Percentiles rank a stretch among this genome's conserved stretches.
Evolutionary conservation across 2,888 invertebrate genomes (phyloP).

Genomic region (Chymomyza amoena): DNA sequence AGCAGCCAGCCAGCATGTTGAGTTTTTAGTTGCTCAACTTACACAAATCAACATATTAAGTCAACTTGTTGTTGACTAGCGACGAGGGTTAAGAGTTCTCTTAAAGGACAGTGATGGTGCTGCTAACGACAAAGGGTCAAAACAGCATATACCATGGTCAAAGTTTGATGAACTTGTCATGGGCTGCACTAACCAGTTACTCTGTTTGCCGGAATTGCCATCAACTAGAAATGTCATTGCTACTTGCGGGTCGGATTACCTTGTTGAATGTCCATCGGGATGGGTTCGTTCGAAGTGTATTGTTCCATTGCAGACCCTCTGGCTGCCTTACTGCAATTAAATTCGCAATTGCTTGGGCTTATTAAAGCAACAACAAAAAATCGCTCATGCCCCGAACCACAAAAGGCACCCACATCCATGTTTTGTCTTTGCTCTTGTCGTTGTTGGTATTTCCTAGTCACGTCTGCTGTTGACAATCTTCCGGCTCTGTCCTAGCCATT

Average conservation of each 20-base stretch:
- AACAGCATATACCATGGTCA: not conserved
- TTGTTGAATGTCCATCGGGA: not conserved
- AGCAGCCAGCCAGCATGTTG: slow-evolving; percentile 17
- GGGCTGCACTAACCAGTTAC: not conserved
- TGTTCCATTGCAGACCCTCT: slow-evolving; percentile 22
- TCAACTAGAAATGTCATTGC: not conserved
- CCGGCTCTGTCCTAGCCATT: slow-evolving; percentile 52
- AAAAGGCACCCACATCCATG: slow-evolving; percentile 29
- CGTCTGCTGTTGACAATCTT: slow-evolving; percentile 69
- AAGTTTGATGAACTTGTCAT: slow-evolving; percentile 6
- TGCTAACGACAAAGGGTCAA: no score
- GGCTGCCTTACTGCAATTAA: slow-evolving; percentile 59
- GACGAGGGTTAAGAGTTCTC: no score
- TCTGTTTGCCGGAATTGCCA: not conserved
- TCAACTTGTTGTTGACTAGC: not conserved
- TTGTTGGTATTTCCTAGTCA: slow-evolving; percentile 49
- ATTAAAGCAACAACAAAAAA: slow-evolving; percentile 40
- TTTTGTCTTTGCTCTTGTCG: slow-evolving; percentile 47
- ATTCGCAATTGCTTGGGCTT: slow-evolving; percentile 60
- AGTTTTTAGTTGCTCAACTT: slow-evolving; percentile 47
- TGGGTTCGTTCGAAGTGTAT: not conserved
- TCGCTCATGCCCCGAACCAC: slow-evolving; percentile 7
- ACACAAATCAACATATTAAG: slow-evolving; percentile 59
- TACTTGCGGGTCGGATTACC: not conserved
- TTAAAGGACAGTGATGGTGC: no score